These are phyloP conservation scores for Epinephelus coioides DNA, from an alignment of 2,797 vertebrate genomes.

Conservation along the genomic window DNA sequence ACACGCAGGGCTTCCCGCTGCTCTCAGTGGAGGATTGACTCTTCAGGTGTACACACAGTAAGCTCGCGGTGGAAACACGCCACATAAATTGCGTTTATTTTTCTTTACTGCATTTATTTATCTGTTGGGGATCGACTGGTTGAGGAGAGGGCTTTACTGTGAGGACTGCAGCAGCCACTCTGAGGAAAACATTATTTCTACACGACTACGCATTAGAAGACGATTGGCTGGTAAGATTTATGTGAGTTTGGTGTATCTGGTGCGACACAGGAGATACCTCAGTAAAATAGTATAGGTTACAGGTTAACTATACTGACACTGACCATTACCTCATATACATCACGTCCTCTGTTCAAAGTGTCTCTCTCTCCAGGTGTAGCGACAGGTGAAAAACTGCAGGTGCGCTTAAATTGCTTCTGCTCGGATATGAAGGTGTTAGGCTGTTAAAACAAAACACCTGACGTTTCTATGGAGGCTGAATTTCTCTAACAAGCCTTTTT, in stretches of 20 bases:
- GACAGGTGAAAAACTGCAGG: conserved; percentile 65
- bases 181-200: conserved; percentile 22
- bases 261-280: not conserved
- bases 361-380: conserved; percentile 21
- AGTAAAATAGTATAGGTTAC: not conserved
- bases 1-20: conserved; percentile 38
- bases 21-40: conserved; percentile 38
- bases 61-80: conserved; percentile 26
- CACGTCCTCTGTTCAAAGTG: not conserved
- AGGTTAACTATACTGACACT: not conserved
- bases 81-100: not conserved
- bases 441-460: not conserved
- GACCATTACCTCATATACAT: not conserved
- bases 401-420: conserved; percentile 18
- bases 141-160: conserved; percentile 18
- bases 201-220: conserved; percentile 20
- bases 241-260: conserved; percentile 45
- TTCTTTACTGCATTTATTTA: not conserved
- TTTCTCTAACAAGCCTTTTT: not conserved
- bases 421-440: not conserved
- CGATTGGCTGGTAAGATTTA: conserved; percentile 37
- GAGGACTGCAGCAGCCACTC: conserved; percentile 51
- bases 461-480: not conserved
- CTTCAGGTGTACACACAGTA: conserved; percentile 16
- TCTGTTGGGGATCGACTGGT: not conserved